Conservation (phyloP, 2,113 vertebrate species). For the Triplophysa siluroides region DNA sequence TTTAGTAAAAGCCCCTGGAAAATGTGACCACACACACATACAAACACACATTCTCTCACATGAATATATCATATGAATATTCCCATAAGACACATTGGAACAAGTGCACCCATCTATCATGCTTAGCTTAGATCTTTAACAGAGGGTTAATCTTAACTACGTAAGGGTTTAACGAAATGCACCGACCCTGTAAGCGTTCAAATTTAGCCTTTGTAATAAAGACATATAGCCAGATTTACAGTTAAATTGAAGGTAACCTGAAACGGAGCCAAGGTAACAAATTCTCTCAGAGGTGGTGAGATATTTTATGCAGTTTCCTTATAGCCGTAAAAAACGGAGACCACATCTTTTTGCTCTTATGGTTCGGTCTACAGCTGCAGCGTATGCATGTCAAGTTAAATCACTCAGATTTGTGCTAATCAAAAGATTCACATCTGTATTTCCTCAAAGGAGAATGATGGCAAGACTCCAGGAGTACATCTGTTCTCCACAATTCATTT, state of each 20-base stretch:
- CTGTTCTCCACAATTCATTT: slow-evolving; percentile 43
- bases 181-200: neutral
- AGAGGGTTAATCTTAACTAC: slow-evolving; percentile 1
- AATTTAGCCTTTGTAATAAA: slow-evolving; percentile 15
- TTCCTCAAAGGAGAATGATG: slow-evolving; percentile 50
- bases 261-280: neutral
- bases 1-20: neutral
- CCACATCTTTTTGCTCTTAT: slow-evolving; percentile 30
- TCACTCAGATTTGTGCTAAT: slow-evolving; percentile 47
- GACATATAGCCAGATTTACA: neutral
- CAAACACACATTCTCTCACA: slow-evolving; percentile 60
- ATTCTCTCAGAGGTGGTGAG: slow-evolving; percentile 38
- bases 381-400: slow-evolving; percentile 56
- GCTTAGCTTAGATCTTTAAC: neutral
- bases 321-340: neutral
- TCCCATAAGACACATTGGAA: slow-evolving; percentile 51
- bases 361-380: slow-evolving; percentile 32
- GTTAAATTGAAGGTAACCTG: neutral
- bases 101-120: slow-evolving; percentile 27
- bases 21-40: slow-evolving; percentile 42
- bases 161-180: slow-evolving; percentile 10
- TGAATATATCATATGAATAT: slow-evolving; percentile 29
- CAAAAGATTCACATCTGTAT: slow-evolving; percentile 38
- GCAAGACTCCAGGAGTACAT: slow-evolving; percentile 53
- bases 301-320: slow-evolving; percentile 7